phyloP scores from a whole-genome alignment of 2,113 vertebrate genomes.

The Amphiprion ocellaris region DNA sequence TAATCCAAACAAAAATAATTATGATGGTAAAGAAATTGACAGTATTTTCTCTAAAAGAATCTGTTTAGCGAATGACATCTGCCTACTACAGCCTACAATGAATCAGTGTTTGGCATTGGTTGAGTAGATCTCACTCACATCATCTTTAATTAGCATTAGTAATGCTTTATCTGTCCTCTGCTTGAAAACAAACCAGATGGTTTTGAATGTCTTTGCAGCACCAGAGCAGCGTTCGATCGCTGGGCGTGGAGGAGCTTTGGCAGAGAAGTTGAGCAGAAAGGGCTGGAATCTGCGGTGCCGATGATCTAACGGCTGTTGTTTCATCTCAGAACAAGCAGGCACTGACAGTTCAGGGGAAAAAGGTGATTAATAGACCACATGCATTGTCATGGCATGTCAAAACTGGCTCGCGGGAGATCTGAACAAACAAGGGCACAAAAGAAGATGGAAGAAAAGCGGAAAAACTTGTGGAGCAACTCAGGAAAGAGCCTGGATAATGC shows the following conservation, averaged over 20 bases:
- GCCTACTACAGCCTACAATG: conserved; percentile 52
- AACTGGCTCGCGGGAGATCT: conserved; percentile 63
- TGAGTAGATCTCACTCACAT: conserved; percentile 66
- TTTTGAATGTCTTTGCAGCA: conserved; percentile 58
- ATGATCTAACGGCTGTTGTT: conserved; percentile 85
- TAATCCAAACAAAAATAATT: neutral
- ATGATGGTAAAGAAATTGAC: conserved; percentile 19
- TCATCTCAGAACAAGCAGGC: conserved; percentile 76
- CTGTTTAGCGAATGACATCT: conserved; percentile 58
- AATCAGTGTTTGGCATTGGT: conserved; percentile 58
- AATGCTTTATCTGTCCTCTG: conserved; percentile 70
- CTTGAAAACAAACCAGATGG: conserved; percentile 76
- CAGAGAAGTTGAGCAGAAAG: conserved; percentile 64
- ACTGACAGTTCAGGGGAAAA: conserved; percentile 75
- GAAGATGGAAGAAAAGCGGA: conserved; percentile 25
- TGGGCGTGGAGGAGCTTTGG: conserved; percentile 31
- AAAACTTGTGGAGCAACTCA: conserved; percentile 49
- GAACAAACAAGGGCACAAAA: conserved; percentile 43
- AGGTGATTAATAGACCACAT: conserved; percentile 82
- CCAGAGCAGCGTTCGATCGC: conserved; percentile 44
- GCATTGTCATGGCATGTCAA: conserved; percentile 68
- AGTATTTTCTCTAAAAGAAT: conserved; percentile 38
- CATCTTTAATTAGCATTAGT: conserved; percentile 76
- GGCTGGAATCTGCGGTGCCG: conserved; percentile 69
- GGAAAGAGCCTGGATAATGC: conserved; percentile 40